A percentile compares a stretch with the other conserved stretches of the same genome.
These are phyloP conservation scores for Dryobates pubescens DNA, from an alignment of 2,797 vertebrate genomes.

Conservation along the genomic window DNA sequence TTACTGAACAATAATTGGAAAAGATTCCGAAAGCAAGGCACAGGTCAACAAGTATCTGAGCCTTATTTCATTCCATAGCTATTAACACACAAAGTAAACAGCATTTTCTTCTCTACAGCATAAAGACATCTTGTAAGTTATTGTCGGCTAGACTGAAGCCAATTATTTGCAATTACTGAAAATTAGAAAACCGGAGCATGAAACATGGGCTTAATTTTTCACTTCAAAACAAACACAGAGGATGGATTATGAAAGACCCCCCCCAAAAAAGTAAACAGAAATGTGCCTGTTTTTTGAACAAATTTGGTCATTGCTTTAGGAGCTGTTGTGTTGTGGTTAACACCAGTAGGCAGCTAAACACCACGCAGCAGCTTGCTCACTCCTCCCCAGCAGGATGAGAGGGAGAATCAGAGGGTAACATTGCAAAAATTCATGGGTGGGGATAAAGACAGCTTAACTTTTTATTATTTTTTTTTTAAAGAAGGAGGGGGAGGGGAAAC, in stretches of 20 bases:
- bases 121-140: background rate
- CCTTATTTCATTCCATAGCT: slow-evolving; percentile 2
- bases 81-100: slow-evolving; percentile 16
- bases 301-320: background rate
- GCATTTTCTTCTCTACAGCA: background rate
- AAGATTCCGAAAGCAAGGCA: background rate
- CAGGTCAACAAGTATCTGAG: background rate
- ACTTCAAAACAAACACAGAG: background rate
- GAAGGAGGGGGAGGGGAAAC: background rate
- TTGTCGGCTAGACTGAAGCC: slow-evolving; percentile 20
- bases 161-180: slow-evolving; percentile 32
- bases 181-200: background rate
- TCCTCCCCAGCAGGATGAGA: accelerated
- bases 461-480: background rate
- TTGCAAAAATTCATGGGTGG: background rate
- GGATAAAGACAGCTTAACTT: background rate
- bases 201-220: background rate
- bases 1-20: background rate
- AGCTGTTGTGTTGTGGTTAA: background rate
- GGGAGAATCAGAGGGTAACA: background rate
- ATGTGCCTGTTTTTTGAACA: background rate
- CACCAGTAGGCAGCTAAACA: background rate
- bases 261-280: background rate
- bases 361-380: background rate
- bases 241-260: background rate